A percentile compares a stretch with the other conserved stretches of the same genome.
These are phyloP conservation scores for Terrapene triunguis DNA, from an alignment of 2,113 vertebrate genomes.

Conservation along the genomic window DNA sequence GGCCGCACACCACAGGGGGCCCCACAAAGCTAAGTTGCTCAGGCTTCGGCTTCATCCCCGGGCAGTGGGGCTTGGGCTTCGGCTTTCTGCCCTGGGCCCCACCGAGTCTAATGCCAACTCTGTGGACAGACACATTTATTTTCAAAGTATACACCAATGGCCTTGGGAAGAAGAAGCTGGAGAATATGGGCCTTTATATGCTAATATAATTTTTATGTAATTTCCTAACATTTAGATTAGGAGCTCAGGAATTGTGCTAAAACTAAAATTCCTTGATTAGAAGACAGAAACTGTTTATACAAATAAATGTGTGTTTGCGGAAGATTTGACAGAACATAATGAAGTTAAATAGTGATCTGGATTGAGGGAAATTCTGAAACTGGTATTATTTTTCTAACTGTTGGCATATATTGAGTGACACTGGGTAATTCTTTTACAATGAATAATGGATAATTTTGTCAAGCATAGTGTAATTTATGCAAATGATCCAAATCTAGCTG, in stretches of 20 bases:
- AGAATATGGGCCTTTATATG: not conserved
- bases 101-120: not conserved
- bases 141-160: not conserved
- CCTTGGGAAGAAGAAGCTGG: not conserved
- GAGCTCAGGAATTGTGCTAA: constrained; percentile 1
- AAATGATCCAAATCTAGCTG: constrained; percentile 33
- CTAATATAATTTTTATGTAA: not conserved
- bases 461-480: constrained; percentile 67
- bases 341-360: constrained; percentile 66
- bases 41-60: not conserved
- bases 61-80: not conserved
- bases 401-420: constrained; percentile 74
- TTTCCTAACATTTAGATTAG: not conserved
- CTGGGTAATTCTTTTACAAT: constrained; percentile 74
- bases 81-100: not conserved
- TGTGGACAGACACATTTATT: not conserved
- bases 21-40: not conserved
- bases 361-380: constrained; percentile 69
- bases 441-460: constrained; percentile 76
- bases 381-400: constrained; percentile 73
- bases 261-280: constrained; percentile 56
- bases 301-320: constrained; percentile 46
- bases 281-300: constrained; percentile 56
- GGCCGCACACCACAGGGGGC: not conserved
- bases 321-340: constrained; percentile 70